Conservation (phyloP, 2,888 invertebrate species). For the Cheilosia vernalis region DNA sequence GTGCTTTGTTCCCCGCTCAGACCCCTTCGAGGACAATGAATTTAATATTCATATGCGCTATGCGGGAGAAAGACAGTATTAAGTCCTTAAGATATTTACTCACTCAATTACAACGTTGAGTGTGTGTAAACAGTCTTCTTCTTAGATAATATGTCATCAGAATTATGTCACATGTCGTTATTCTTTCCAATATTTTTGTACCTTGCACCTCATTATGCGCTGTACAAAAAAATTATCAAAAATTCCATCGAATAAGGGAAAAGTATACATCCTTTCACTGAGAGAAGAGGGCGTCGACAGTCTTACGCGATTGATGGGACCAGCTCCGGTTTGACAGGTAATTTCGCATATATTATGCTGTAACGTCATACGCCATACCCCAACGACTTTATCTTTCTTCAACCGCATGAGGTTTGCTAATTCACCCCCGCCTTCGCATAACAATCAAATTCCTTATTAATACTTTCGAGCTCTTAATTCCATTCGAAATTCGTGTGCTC, state of each 20-base stretch:
- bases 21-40: too few relatives aligned
- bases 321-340: conserved; percentile 27
- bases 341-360: conserved; percentile 4
- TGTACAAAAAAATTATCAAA: neutral
- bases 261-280: neutral
- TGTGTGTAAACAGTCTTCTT: neutral
- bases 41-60: neutral
- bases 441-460: neutral
- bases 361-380: neutral
- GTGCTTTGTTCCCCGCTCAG: too few relatives aligned
- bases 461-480: conserved; percentile 1
- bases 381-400: neutral
- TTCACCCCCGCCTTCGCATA: neutral
- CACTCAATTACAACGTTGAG: conserved; percentile 44
- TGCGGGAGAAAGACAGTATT: conserved; percentile 26
- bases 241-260: too few relatives aligned
- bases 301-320: conserved; percentile 24
- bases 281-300: neutral
- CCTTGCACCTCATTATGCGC: neutral
- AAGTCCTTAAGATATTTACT: conserved; percentile 38
- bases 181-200: neutral
- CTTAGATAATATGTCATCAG: neutral
- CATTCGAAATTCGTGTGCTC: neutral
- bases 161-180: neutral
- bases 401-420: conserved; percentile 2